A percentile compares a stretch with the other conserved stretches of the same genome.
phyloP scores from a whole-genome alignment of 2,113 vertebrate species.

The Lophius piscatorius region DNA sequence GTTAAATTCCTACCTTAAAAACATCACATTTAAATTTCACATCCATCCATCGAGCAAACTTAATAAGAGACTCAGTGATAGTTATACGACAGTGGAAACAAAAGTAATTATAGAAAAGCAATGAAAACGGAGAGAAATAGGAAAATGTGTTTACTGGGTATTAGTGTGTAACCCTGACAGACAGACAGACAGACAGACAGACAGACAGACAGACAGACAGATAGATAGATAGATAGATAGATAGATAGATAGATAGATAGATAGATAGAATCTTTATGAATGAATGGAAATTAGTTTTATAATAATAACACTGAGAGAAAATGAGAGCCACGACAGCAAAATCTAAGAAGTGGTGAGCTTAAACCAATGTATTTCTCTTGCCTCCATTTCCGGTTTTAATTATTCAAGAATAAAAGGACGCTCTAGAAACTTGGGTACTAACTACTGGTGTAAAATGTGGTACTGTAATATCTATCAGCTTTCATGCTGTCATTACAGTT shows the following conservation, averaged over 20 bases:
- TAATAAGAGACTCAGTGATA: background rate
- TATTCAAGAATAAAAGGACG: slow-evolving; percentile 20
- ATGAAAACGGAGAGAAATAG: slow-evolving; percentile 25
- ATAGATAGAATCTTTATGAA: no score
- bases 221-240: no score
- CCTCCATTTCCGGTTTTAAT: slow-evolving; percentile 43
- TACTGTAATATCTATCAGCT: background rate
- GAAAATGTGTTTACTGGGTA: slow-evolving; percentile 52
- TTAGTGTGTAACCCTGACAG: slow-evolving; percentile 11
- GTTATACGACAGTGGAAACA: slow-evolving; percentile 15
- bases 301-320: slow-evolving; percentile 18
- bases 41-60: background rate
- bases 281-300: no score
- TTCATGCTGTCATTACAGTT: background rate
- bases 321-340: slow-evolving; percentile 14
- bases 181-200: no score
- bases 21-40: slow-evolving; percentile 3
- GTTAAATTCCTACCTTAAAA: background rate
- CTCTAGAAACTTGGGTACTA: background rate
- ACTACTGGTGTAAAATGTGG: background rate
- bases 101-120: slow-evolving; percentile 9
- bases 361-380: slow-evolving; percentile 28
- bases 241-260: no score
- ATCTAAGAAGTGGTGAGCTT: slow-evolving; percentile 52
- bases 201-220: no score